These are phyloP conservation scores for Phalloptychus januarius DNA, from an alignment of 2,797 vertebrate genomes.

Conservation along the genomic window DNA sequence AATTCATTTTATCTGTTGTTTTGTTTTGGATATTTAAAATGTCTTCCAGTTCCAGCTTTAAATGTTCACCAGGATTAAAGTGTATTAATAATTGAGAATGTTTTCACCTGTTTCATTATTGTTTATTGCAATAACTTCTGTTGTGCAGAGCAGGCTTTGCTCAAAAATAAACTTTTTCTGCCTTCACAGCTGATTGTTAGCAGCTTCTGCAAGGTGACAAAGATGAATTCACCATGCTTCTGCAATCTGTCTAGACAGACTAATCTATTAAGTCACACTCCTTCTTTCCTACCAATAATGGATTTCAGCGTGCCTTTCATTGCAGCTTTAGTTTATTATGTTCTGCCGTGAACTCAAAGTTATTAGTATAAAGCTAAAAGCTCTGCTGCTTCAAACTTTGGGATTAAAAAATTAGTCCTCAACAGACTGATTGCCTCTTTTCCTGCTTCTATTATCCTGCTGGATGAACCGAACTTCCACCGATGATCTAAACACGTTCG, in stretches of 20 bases:
- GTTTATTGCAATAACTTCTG: too few relatives aligned
- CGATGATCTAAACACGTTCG: not conserved
- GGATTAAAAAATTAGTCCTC: constrained; percentile 32
- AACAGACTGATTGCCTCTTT: constrained; percentile 27
- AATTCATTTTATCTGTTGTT: too few relatives aligned
- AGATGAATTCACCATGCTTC: not conserved
- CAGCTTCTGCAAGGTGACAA: constrained; percentile 5
- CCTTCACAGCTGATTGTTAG: not conserved
- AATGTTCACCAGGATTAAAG: too few relatives aligned
- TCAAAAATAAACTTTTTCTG: not conserved
- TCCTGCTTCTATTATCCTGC: constrained; percentile 13
- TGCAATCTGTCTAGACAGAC: constrained; percentile 13
- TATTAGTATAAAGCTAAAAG: constrained; percentile 20
- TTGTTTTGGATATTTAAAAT: too few relatives aligned
- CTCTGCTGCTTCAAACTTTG: constrained; percentile 18
- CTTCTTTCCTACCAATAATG: constrained; percentile 4
- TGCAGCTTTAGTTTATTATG: constrained; percentile 11
- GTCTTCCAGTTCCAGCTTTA: too few relatives aligned
- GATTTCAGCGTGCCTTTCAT: not conserved
- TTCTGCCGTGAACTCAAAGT: not conserved
- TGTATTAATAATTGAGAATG: too few relatives aligned
- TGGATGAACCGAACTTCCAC: not conserved
- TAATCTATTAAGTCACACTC: not conserved
- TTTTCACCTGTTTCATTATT: too few relatives aligned
- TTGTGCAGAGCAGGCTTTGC: not conserved